Base-by-base conservation (phyloP, 2,888 invertebrate genomes). In the Cephus pygmeus region DNA sequence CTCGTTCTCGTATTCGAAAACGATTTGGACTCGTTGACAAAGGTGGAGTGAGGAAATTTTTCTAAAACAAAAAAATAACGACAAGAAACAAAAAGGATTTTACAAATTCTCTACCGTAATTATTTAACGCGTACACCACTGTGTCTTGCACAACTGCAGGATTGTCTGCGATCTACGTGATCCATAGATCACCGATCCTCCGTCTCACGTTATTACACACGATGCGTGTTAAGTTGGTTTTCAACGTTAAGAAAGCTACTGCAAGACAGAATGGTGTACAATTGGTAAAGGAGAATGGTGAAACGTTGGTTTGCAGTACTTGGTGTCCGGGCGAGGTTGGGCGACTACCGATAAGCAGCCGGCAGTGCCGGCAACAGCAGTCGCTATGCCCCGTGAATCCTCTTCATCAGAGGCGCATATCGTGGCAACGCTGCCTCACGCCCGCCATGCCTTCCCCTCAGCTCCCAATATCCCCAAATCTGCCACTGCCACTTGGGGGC, bases 401-500 rank as follows among this genome's bases (percentile, higher is more conserved):
- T 89, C 89, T 87, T 87, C 90, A 82, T 89, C 90, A 84, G 89
- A 90, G 86, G 88, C 89, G 88, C 88, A 90, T 88, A 87, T 90
- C 86, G 90, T 91, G 86, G 88, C 90, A 81, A 90, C 90, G 86
- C 86, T 91, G 88, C 90, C 91, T 84, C 90, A 91, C 88, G 88
- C 89, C 85, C 90, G 90, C 85, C 90, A 91, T 88, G 88, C 89
- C 86, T 89, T 89, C 88, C 90, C 90, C 89, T 90, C 91, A 90
- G 92, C 92, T 91, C 92, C 92, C 88, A 92, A 93, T 91, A 92
- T 94, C 90, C 93, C 93, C 90, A 94, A 94, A 92, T 94, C 94
- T 89, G 92, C 93, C 89, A 93, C 91, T 83, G 91, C 94, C 89
- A 94, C 94, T 90, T 94, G 94, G 94, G 93, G 93, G 90, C 93